Percentiles rank a stretch among this genome's conserved stretches.
phyloP scores from a whole-genome alignment of 2,113 vertebrate species.

The Bothrops jararaca region DNA sequence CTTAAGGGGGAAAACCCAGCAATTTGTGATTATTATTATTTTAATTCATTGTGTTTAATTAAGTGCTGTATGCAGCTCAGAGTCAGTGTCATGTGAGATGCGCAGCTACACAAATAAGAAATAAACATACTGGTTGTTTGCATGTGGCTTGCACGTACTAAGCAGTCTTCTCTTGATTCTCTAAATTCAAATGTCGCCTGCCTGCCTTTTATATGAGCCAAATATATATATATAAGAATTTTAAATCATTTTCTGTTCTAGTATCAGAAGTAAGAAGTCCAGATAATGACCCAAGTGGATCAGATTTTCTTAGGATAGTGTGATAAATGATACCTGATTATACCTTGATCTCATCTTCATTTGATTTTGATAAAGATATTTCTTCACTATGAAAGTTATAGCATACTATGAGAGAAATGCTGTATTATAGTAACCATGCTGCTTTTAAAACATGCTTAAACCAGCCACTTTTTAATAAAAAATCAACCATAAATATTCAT shows the following conservation, averaged over 20 bases:
- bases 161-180: neutral
- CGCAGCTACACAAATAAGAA: neutral
- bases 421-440: neutral
- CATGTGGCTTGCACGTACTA: neutral
- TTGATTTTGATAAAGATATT: neutral
- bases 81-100: neutral
- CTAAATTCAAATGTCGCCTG: no score
- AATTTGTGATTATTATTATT: neutral
- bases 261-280: neutral
- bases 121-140: neutral
- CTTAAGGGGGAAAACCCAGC: neutral
- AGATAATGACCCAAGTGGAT: neutral
- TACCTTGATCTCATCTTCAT: neutral
- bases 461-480: neutral
- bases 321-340: neutral
- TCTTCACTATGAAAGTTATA: neutral
- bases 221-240: no score
- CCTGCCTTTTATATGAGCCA: no score
- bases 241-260: neutral
- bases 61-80: neutral
- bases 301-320: neutral
- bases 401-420: neutral
- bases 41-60: no score
- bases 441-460: neutral
- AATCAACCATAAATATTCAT: neutral